Conservation (phyloP, 2,888 invertebrate genomes). For the Atethmia centrago region DNA sequence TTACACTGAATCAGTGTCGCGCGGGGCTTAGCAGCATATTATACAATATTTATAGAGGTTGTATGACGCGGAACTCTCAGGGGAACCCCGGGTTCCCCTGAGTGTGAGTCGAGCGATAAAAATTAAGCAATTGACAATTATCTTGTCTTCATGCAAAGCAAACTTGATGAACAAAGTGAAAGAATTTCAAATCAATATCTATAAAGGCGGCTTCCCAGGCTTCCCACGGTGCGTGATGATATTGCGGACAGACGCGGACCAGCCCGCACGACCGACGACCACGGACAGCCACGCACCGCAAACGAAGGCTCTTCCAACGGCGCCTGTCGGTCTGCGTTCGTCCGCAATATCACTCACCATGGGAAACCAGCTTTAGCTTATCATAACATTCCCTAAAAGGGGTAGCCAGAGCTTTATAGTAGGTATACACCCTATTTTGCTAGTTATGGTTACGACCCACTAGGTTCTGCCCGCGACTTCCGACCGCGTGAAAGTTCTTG, state of each 20-base stretch:
- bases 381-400: background rate
- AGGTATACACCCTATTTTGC: background rate
- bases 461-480: background rate
- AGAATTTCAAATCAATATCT: background rate
- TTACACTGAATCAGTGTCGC: too few species aligned
- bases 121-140: background rate
- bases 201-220: too few species aligned
- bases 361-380: too few species aligned
- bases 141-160: background rate
- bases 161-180: background rate
- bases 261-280: too few species aligned
- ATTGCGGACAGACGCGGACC: too few species aligned
- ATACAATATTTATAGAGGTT: background rate
- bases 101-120: background rate
- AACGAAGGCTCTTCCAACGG: too few species aligned
- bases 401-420: background rate
- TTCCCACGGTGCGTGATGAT: too few species aligned
- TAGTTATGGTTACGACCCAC: background rate
- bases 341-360: too few species aligned
- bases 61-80: too few species aligned
- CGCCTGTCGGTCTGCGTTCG: too few species aligned
- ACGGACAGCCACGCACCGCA: too few species aligned
- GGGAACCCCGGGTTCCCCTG: slow-evolving; percentile 14
- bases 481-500: background rate
- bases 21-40: too few species aligned